These are phyloP conservation scores for Carassius auratus DNA, from an alignment of 2,113 vertebrate species.

Conservation along the genomic window DNA sequence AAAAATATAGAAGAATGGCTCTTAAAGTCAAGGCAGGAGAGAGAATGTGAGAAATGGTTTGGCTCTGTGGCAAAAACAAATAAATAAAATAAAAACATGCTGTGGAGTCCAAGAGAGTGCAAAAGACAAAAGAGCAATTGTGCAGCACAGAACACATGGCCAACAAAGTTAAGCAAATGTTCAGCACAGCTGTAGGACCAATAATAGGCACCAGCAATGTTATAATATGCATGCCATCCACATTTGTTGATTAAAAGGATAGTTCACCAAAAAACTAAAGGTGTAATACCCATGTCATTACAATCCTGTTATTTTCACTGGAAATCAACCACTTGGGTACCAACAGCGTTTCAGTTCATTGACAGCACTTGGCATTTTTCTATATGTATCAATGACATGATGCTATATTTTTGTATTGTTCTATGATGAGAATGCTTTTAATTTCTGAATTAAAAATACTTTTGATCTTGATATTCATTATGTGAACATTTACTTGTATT, in stretches of 20 bases:
- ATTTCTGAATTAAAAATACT: too few relatives aligned
- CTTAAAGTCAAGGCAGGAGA: slow-evolving; percentile 20
- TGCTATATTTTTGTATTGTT: not conserved
- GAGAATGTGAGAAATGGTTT: slow-evolving; percentile 28
- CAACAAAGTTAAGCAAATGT: slow-evolving; percentile 42
- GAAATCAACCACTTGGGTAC: not conserved
- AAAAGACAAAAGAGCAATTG: slow-evolving; percentile 45
- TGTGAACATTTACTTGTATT: too few relatives aligned
- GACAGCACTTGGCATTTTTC: not conserved
- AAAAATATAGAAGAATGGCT: slow-evolving; percentile 45
- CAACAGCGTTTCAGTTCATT: not conserved
- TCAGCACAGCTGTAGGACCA: slow-evolving; percentile 36
- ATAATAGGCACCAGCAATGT: not conserved
- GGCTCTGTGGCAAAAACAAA: slow-evolving; percentile 22
- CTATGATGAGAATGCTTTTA: not conserved
- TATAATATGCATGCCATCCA: not conserved
- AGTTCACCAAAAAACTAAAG: not conserved
- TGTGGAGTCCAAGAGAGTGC: not conserved
- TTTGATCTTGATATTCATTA: too few relatives aligned
- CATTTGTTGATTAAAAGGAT: not conserved
- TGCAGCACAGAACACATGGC: slow-evolving; percentile 40
- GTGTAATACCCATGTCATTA: not conserved
- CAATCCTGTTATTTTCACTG: not conserved
- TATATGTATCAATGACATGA: not conserved
- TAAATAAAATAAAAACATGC: slow-evolving; percentile 23